These are phyloP conservation scores for Drosophila nigromelanica DNA, from an alignment of 1,140 invertebrate species.

Conservation along the genomic window DNA sequence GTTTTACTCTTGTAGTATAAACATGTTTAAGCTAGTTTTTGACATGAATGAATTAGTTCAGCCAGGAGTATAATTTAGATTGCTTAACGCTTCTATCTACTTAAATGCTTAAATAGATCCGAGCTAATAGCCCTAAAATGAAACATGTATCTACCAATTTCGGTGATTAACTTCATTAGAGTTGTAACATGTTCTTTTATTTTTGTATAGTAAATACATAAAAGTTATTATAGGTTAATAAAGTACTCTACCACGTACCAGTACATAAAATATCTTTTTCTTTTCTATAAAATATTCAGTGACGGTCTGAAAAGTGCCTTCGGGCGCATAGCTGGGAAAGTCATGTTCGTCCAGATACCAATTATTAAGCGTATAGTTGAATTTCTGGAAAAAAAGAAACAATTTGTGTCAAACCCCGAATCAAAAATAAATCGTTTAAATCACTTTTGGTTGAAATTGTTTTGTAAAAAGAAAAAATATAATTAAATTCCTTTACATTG, in stretches of 20 bases:
- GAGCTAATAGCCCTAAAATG: neutral
- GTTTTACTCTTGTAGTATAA: too few species aligned
- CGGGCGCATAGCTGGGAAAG: conserved; percentile 24
- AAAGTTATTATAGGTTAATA: neutral
- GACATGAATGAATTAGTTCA: neutral
- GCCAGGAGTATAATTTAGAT: neutral
- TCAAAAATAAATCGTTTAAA: too few species aligned
- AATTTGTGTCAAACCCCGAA: neutral
- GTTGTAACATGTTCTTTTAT: neutral
- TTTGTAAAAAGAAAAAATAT: too few species aligned
- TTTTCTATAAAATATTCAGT: conserved; percentile 13
- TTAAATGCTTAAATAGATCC: conserved; percentile 6
- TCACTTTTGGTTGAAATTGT: too few species aligned
- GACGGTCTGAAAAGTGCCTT: conserved; percentile 16
- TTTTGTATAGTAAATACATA: neutral
- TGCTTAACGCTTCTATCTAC: neutral
- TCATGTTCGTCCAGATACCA: conserved; percentile 34
- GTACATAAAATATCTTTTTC: conserved; percentile 5
- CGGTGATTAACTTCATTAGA: too few species aligned
- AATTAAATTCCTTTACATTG: too few species aligned
- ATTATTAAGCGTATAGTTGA: conserved; percentile 32
- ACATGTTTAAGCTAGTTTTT: neutral
- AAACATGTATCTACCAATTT: neutral
- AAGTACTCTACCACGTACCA: conserved; percentile 17
- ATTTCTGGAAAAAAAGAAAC: neutral